A percentile compares a stretch with the other conserved stretches of the same genome.
Evolutionary conservation across 2,113 vertebrate genomes (phyloP).

Genomic region (human): GRCh38 chrX:39985501-39986000

Average conservation of each 20-base stretch:
- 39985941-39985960: not conserved
- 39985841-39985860: not conserved
- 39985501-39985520: not conserved
- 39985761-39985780: not conserved
- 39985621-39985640: not conserved
- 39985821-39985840: not conserved
- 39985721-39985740: not conserved
- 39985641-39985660: not conserved
- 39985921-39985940: not conserved
- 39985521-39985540: not conserved
- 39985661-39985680: not conserved
- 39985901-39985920: not conserved
- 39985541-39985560: not conserved
- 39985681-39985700: not conserved
- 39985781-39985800: not conserved
- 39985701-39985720: not conserved
- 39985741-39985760: not conserved
- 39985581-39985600: not conserved
- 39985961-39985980: not conserved
- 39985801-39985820: not conserved
- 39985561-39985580: not conserved
- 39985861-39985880: slow-evolving; percentile 7
- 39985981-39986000: not conserved
- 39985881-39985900: not conserved
- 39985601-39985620: not conserved